A percentile compares a stretch with the other conserved stretches of the same genome.
These are phyloP conservation scores for Stegodyphus mimosarum DNA, from an alignment of 1,140 invertebrate genomes.

Conservation along the genomic window DNA sequence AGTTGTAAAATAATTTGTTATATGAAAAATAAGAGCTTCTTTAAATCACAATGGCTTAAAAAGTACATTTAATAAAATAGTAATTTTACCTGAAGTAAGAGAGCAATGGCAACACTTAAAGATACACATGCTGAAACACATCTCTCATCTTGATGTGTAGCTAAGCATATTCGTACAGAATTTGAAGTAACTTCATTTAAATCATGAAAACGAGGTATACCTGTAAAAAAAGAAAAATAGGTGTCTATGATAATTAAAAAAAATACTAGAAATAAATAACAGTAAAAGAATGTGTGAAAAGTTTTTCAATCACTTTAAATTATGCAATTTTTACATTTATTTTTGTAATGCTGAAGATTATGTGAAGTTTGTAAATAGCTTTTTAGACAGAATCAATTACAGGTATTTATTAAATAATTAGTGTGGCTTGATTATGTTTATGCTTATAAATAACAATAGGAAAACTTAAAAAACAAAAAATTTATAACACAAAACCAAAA, in stretches of 20 bases:
- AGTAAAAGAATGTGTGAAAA: background rate
- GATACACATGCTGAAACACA: slow-evolving; percentile 65
- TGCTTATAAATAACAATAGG: too few species aligned
- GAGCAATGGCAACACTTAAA: slow-evolving; percentile 65
- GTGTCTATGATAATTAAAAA: background rate
- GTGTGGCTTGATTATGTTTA: too few species aligned
- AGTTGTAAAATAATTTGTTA: too few species aligned
- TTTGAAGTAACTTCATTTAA: slow-evolving; percentile 67
- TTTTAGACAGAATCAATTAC: background rate
- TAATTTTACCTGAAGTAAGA: slow-evolving; percentile 65
- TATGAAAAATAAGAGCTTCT: too few species aligned
- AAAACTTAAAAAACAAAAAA: too few species aligned
- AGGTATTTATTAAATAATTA: too few species aligned
- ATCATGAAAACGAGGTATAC: slow-evolving; percentile 67
- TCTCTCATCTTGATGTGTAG: slow-evolving; percentile 65
- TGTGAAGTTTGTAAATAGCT: background rate
- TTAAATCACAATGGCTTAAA: too few species aligned
- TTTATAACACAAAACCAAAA: too few species aligned
- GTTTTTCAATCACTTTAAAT: background rate
- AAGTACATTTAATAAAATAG: too few species aligned
- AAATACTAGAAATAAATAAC: background rate
- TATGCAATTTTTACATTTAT: too few species aligned
- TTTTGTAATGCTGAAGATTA: background rate
- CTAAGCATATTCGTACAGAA: slow-evolving; percentile 66
- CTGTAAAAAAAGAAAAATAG: slow-evolving; percentile 60